Percentiles rank a stretch among this genome's conserved stretches.
Conservation (phyloP, 2,113 vertebrate species). For the Coreoperca whiteheadi region DNA sequence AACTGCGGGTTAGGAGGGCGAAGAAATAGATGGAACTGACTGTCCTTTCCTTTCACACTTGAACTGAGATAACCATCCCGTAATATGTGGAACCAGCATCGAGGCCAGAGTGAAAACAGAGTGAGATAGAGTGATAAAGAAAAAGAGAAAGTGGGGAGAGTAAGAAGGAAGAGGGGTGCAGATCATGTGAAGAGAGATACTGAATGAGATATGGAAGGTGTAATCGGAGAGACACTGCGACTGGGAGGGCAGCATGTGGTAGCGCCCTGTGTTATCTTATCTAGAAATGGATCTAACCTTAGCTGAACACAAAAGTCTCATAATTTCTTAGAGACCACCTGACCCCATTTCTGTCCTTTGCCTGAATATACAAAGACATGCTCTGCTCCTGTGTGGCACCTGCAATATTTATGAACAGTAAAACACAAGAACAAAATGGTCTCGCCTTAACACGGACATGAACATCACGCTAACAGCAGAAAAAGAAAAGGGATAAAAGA, state of each 20-base stretch:
- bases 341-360: conserved; percentile 31
- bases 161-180: conserved; percentile 8
- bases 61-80: conserved; percentile 65
- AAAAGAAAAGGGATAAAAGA: conserved; percentile 17
- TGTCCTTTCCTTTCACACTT: conserved; percentile 58
- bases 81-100: conserved; percentile 61
- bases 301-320: conserved; percentile 40
- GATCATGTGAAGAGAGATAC: conserved; percentile 43
- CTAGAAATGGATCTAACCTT: conserved; percentile 60
- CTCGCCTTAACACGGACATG: not conserved
- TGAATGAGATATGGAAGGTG: conserved; percentile 41
- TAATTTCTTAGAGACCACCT: conserved; percentile 57
- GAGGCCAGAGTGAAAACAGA: conserved; percentile 32
- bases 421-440: conserved; percentile 14
- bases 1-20: conserved; percentile 15
- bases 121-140: conserved; percentile 38
- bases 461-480: not conserved
- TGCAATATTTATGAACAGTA: conserved; percentile 50
- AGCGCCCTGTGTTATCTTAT: conserved; percentile 60
- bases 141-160: conserved; percentile 16
- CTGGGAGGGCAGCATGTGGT: conserved; percentile 49
- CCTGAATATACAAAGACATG: conserved; percentile 7
- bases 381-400: conserved; percentile 21
- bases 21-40: conserved; percentile 38
- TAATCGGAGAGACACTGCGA: conserved; percentile 43